Evolutionary conservation across 1,140 invertebrate genomes (phyloP).

Genomic region (Mizuhopecten yessoensis): DNA sequence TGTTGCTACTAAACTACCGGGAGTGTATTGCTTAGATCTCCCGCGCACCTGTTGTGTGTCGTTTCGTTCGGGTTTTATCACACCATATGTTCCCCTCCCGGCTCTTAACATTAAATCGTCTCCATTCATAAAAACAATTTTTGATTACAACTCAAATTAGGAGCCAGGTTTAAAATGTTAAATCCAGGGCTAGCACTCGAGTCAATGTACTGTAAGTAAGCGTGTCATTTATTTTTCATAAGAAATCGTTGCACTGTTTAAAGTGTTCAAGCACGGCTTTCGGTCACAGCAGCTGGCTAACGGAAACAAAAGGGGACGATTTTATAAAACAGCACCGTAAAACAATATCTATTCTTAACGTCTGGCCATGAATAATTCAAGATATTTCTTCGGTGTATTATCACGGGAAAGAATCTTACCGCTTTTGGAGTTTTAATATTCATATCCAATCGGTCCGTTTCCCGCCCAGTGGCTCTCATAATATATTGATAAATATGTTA

Average conservation of each 20-base stretch:
- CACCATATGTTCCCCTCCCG: not conserved
- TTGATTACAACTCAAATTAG: conserved; percentile 7
- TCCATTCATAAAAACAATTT: not conserved
- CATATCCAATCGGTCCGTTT: not conserved
- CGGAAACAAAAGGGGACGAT: not conserved
- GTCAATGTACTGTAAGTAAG: not conserved
- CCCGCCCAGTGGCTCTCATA: not conserved
- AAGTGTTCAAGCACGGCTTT: not conserved
- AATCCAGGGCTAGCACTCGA: not conserved
- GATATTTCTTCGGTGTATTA: not conserved
- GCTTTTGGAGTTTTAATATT: conserved; percentile 10
- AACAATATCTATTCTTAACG: conserved; percentile 5
- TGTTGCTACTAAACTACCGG: not conserved
- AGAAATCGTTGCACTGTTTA: conserved; percentile 2
- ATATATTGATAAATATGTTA: not conserved
- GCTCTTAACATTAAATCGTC: not conserved
- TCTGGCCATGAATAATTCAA: not conserved
- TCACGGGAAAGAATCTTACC: not conserved
- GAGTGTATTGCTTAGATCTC: not conserved
- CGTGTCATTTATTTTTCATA: not conserved
- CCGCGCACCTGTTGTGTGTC: not conserved
- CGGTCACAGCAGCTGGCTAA: not conserved
- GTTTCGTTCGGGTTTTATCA: not conserved
- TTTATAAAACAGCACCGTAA: not conserved
- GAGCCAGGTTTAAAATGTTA: not conserved